phyloP scores from a whole-genome alignment of 2,888 invertebrate genomes.

The Tetragnatha montana region DNA sequence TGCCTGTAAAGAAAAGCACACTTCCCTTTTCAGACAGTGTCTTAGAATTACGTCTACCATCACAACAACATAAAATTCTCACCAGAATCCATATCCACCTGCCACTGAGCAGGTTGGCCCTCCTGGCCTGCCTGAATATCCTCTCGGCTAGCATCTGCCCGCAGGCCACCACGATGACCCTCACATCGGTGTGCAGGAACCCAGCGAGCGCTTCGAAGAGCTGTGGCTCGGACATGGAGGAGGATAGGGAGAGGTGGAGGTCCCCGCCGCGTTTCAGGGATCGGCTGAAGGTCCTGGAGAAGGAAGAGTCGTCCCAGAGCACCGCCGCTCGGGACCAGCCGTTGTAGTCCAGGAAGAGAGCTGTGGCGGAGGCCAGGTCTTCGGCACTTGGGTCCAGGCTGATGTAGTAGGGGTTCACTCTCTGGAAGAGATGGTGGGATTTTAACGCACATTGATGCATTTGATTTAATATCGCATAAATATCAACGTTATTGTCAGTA shows the following conservation, averaged over 20 bases:
- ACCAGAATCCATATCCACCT: constrained; percentile 89
- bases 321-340: constrained; percentile 89
- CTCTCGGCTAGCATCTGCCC: constrained; percentile 83
- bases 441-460: no score
- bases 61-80: background rate
- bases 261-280: constrained; percentile 79
- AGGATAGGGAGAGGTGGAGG: constrained; percentile 78
- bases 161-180: constrained; percentile 85
- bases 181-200: constrained; percentile 72
- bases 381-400: constrained; percentile 83
- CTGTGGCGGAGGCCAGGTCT: constrained; percentile 83
- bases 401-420: constrained; percentile 82
- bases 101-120: constrained; percentile 88
- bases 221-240: constrained; percentile 75
- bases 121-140: constrained; percentile 85
- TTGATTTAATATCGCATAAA: no score
- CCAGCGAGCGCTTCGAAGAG: constrained; percentile 79
- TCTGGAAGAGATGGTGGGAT: constrained; percentile 72
- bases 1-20: no score
- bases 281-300: constrained; percentile 80
- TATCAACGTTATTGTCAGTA: no score
- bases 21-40: no score
- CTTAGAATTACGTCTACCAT: no score
- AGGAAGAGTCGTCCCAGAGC: constrained; percentile 82
- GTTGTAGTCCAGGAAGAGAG: constrained; percentile 83